phyloP scores from a whole-genome alignment of 2,888 invertebrate genomes.

The Atethmia centrago region DNA sequence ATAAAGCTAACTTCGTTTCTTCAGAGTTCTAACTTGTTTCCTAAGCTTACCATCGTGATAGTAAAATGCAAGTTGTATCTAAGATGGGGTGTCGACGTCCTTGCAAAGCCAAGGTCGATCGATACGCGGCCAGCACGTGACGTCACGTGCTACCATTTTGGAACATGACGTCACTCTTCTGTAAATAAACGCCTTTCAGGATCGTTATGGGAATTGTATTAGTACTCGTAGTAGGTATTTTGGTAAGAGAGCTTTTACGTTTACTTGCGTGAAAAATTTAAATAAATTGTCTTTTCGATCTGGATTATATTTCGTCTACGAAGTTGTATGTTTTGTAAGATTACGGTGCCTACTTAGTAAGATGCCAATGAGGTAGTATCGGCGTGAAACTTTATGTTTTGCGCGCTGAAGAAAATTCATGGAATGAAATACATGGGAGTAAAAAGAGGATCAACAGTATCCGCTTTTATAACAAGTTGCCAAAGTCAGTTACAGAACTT shows the following conservation, averaged over 20 bases:
- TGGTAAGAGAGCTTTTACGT: constrained; percentile 22
- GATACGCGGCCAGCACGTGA: constrained; percentile 62
- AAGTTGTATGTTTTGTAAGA: constrained; percentile 14
- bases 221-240: constrained; percentile 23
- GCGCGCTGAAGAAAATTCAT: constrained; percentile 8
- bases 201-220: constrained; percentile 13
- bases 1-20: background rate
- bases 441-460: no score
- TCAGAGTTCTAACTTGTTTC: background rate
- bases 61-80: constrained; percentile 16
- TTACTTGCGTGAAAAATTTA: constrained; percentile 9
- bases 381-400: background rate
- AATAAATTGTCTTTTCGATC: constrained; percentile 14
- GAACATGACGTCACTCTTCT: constrained; percentile 50
- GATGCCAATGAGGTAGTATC: constrained; percentile 8
- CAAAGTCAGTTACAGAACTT: no score
- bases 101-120: constrained; percentile 71
- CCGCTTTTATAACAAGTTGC: no score
- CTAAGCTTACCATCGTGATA: constrained; percentile 22
- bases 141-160: constrained; percentile 60
- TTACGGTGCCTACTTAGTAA: constrained; percentile 21
- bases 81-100: constrained; percentile 65
- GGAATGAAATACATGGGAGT: background rate
- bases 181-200: constrained; percentile 45
- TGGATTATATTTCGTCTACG: background rate